Conservation (phyloP, 37 sponge, comb jelly and placozoan genomes). For the Aphrocallistes beatrix region DNA sequence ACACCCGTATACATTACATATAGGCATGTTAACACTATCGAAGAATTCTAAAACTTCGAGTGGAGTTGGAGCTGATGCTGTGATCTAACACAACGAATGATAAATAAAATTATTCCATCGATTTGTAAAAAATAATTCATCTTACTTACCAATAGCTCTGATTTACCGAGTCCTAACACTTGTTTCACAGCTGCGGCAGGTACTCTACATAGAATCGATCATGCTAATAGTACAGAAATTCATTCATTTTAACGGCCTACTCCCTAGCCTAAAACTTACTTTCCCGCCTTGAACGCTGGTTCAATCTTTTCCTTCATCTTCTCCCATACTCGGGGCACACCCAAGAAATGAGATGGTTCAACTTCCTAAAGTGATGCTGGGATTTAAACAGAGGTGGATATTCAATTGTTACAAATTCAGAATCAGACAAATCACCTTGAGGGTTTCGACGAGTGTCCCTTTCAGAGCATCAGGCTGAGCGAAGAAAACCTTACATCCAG, state of each 20-base stretch:
- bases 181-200: conserved; percentile 23
- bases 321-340: conserved; percentile 97
- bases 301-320: conserved; percentile 73
- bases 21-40: conserved; percentile 60
- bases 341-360: conserved; percentile 74
- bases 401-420: background rate
- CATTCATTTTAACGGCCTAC: background rate
- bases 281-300: conserved; percentile 21
- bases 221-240: background rate
- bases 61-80: conserved; percentile 79
- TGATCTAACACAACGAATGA: conserved; percentile 25
- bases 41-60: conserved; percentile 70
- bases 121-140: background rate
- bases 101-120: background rate
- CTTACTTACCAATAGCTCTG: background rate
- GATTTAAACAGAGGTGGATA: background rate
- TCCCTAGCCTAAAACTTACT: background rate
- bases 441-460: conserved; percentile 62
- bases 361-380: conserved; percentile 46
- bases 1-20: conserved; percentile 86
- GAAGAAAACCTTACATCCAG: conserved; percentile 70
- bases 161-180: background rate
- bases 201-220: conserved; percentile 25
- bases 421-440: conserved; percentile 41
- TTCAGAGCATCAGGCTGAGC: conserved; percentile 96